Evolutionary conservation across 2,888 invertebrate genomes (phyloP).

Genomic region (Drosophila infuscata): DNA sequence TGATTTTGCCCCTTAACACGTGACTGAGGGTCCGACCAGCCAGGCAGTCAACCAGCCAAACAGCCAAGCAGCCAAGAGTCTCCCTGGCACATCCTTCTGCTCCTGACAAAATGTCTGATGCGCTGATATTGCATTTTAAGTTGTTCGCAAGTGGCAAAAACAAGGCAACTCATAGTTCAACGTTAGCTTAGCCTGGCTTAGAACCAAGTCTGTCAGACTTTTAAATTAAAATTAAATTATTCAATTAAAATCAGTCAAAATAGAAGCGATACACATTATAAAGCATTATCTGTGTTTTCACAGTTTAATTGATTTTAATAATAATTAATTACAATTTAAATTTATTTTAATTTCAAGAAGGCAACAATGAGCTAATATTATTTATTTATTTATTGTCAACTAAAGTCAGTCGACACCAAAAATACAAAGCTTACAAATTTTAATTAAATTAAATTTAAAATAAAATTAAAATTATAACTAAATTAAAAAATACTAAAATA

Average conservation of each 20-base stretch:
- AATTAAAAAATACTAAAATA: no score
- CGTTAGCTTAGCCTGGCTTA: neutral
- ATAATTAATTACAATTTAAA: neutral
- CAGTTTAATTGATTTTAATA: neutral
- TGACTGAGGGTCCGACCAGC: constrained; percentile 56
- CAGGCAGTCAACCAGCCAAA: neutral
- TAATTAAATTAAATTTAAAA: no score
- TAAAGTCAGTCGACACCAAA: no score
- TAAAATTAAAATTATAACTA: no score
- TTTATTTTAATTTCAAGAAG: neutral
- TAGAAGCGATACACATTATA: neutral
- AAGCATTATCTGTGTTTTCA: neutral
- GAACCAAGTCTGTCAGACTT: neutral
- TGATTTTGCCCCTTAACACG: constrained; percentile 60
- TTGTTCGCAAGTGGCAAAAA: neutral
- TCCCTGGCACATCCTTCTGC: neutral
- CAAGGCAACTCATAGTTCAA: neutral
- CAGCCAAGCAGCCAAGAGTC: constrained; percentile 4
- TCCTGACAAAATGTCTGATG: constrained; percentile 34
- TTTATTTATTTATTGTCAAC: no score
- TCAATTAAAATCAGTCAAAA: neutral
- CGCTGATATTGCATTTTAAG: constrained; percentile 43
- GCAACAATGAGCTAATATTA: neutral
- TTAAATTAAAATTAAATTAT: neutral
- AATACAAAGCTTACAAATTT: no score